A percentile compares a stretch with the other conserved stretches of the same genome.
Evolutionary conservation across 1,140 invertebrate species (phyloP).

Genomic region (Colletes gigas): DNA sequence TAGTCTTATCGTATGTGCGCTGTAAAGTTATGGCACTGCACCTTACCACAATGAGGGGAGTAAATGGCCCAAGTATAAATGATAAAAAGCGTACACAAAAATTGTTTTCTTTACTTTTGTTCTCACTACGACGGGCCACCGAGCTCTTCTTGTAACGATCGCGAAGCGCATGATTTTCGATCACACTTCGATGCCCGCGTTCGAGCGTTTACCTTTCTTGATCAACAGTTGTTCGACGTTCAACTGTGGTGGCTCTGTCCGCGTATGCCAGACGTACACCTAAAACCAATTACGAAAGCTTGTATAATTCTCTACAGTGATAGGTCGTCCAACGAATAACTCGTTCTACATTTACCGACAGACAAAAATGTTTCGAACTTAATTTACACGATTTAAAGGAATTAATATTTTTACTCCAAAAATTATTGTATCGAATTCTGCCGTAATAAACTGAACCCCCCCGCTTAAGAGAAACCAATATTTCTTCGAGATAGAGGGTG

Average conservation of each 20-base stretch:
- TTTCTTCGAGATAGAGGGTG: too few species aligned
- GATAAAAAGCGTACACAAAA: conserved; percentile 8
- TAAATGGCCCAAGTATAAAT: not conserved
- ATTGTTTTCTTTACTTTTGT: not conserved
- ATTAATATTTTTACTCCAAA: too few species aligned
- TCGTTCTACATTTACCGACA: too few species aligned
- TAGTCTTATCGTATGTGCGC: not conserved
- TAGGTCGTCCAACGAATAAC: too few species aligned
- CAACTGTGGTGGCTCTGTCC: conserved; percentile 92
- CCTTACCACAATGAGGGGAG: not conserved
- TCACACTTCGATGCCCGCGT: conserved; percentile 90
- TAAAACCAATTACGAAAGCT: conserved; percentile 66
- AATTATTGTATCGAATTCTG: too few species aligned
- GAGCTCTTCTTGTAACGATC: too few species aligned
- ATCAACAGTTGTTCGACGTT: conserved; percentile 83
- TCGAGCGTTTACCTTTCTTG: conserved; percentile 83
- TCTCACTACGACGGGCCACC: not conserved
- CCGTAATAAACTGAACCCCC: too few species aligned
- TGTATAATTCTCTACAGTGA: too few species aligned
- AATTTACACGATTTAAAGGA: too few species aligned
- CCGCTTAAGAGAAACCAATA: too few species aligned
- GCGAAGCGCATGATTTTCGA: conserved; percentile 30
- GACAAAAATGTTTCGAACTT: too few species aligned
- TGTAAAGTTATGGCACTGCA: conserved; percentile 48
- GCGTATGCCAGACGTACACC: conserved; percentile 98